Conservation (phyloP, 2,113 vertebrate genomes). For the Felis chaus region DNA sequence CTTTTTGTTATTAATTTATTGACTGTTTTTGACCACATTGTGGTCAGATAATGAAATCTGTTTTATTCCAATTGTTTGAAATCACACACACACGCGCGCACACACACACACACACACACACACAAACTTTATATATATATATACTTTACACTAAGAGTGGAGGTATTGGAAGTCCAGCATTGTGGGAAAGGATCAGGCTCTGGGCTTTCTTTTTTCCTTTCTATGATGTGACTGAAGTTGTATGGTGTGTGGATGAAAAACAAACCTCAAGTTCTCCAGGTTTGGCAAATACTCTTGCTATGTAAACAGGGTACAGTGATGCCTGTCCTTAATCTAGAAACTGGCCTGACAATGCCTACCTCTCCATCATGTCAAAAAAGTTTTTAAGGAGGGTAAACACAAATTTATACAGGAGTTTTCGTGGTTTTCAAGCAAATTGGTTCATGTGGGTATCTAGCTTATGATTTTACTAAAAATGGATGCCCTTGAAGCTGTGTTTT, state of each 20-base stretch:
- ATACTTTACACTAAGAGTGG: not conserved
- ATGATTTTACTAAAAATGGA: not conserved
- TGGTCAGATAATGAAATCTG: not conserved
- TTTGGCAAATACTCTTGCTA: not conserved
- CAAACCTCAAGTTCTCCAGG: not conserved
- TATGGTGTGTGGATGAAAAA: not conserved
- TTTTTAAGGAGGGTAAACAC: not conserved
- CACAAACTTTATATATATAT: no score
- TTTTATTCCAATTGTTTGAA: not conserved
- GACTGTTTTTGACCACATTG: not conserved
- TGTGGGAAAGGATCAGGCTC: not conserved
- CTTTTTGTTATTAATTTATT: not conserved
- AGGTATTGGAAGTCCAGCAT: not conserved
- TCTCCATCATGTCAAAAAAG: not conserved
- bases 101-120: no score
- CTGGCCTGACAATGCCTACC: not conserved
- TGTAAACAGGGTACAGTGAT: not conserved
- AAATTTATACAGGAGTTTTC: not conserved
- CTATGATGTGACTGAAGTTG: not conserved
- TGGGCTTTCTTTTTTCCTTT: not conserved
- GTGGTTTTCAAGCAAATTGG: not conserved
- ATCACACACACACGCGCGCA: not conserved
- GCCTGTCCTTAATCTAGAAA: not conserved
- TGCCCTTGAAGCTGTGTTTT: not conserved
- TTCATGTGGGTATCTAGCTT: not conserved